These are phyloP conservation scores for Macropodus opercularis DNA, from an alignment of 2,797 vertebrate species.

Conservation along the genomic window DNA sequence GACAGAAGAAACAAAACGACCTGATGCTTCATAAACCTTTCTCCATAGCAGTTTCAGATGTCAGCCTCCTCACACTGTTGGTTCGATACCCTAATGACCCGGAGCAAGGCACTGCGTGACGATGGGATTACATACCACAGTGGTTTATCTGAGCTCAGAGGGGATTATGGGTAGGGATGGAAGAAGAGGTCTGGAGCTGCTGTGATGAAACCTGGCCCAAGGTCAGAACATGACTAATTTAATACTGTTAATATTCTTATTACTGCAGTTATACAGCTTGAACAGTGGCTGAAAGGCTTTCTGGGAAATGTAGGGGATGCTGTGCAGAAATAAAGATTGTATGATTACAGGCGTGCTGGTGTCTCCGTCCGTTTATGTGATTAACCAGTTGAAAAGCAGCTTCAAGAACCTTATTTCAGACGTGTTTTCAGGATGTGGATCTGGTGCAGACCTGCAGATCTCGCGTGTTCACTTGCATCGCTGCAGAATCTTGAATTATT, in stretches of 20 bases:
- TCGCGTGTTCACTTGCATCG: too few species aligned
- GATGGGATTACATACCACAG: background rate
- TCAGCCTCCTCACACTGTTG: background rate
- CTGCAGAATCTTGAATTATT: background rate
- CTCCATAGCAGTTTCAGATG: too few species aligned
- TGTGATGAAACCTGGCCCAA: background rate
- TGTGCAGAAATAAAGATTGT: too few species aligned
- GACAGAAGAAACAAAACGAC: too few species aligned
- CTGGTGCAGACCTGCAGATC: too few species aligned
- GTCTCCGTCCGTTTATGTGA: too few species aligned
- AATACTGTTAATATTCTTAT: background rate
- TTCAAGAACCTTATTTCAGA: too few species aligned
- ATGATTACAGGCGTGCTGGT: too few species aligned
- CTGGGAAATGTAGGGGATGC: background rate
- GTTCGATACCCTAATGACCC: background rate
- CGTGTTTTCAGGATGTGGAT: too few species aligned
- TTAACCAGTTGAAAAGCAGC: too few species aligned
- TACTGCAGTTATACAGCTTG: background rate
- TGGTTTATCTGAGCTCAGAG: conserved; percentile 26
- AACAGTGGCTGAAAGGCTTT: background rate
- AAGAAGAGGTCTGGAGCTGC: background rate
- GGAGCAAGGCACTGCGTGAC: background rate
- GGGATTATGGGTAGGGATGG: conserved; percentile 38
- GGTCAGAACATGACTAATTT: background rate
- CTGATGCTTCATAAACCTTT: too few species aligned